A percentile compares a stretch with the other conserved stretches of the same genome.
phyloP scores from a whole-genome alignment of 2,797 vertebrate genomes.

The Pelodytes ibericus region DNA sequence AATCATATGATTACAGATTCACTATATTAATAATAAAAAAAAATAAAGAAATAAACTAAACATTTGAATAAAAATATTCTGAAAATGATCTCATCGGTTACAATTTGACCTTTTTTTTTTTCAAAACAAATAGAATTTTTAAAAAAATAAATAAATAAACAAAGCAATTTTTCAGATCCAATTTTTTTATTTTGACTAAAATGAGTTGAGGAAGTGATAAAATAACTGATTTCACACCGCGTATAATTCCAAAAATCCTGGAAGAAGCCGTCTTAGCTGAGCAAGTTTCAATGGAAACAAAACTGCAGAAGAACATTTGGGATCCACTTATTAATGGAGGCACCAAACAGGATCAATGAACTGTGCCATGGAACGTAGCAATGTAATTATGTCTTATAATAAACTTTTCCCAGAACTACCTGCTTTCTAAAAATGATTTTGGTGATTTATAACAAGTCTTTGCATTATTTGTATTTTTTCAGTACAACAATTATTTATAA shows the following conservation, averaged over 20 bases:
- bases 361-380: too few relatives aligned
- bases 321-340: too few relatives aligned
- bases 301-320: slow-evolving; percentile 40
- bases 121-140: neutral
- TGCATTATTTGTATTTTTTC: slow-evolving; percentile 26
- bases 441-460: neutral
- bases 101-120: too few relatives aligned
- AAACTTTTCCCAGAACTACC: neutral
- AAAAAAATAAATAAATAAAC: slow-evolving; percentile 4
- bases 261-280: slow-evolving; percentile 56
- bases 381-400: too few relatives aligned
- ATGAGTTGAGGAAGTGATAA: slow-evolving; percentile 46
- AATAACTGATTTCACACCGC: slow-evolving; percentile 57
- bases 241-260: slow-evolving; percentile 55
- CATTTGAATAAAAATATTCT: too few relatives aligned
- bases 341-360: too few relatives aligned
- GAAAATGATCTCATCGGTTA: too few relatives aligned
- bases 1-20: too few relatives aligned
- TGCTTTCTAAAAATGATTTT: slow-evolving; percentile 5
- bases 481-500: slow-evolving; percentile 28
- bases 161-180: slow-evolving; percentile 47
- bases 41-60: too few relatives aligned
- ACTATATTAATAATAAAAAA: too few relatives aligned
- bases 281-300: slow-evolving; percentile 49
- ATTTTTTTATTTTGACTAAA: slow-evolving; percentile 62